Evolutionary conservation across 2,113 vertebrate genomes (phyloP).

Genomic region (Probosciger aterrimus): DNA sequence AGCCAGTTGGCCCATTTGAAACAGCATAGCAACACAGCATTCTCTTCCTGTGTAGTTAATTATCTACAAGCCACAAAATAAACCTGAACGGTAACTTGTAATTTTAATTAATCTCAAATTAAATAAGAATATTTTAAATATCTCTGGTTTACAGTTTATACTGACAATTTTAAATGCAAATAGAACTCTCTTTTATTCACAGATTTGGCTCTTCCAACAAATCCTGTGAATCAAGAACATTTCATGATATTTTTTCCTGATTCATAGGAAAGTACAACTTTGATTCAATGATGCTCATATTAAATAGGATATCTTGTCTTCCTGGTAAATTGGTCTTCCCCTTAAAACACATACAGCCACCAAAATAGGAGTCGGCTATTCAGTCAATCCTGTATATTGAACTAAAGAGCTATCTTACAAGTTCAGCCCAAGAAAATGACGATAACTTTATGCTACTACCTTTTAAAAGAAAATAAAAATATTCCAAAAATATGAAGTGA

Average conservation of each 20-base stretch:
- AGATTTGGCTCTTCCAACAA: background rate
- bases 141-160: background rate
- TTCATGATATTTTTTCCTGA: background rate
- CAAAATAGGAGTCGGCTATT: background rate
- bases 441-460: background rate
- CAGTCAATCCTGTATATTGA: background rate
- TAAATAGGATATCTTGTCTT: background rate
- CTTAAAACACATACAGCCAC: background rate
- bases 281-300: background rate
- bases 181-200: background rate
- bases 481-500: background rate
- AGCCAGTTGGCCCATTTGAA: background rate
- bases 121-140: background rate
- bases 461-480: background rate
- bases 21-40: background rate
- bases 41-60: background rate
- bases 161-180: background rate
- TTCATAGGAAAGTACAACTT: background rate
- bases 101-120: background rate
- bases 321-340: background rate
- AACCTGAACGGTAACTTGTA: background rate
- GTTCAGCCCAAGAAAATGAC: background rate
- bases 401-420: background rate
- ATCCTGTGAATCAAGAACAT: background rate
- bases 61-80: background rate